Conservation (phyloP, 2,113 vertebrate species). For the Carassius auratus region DNA sequence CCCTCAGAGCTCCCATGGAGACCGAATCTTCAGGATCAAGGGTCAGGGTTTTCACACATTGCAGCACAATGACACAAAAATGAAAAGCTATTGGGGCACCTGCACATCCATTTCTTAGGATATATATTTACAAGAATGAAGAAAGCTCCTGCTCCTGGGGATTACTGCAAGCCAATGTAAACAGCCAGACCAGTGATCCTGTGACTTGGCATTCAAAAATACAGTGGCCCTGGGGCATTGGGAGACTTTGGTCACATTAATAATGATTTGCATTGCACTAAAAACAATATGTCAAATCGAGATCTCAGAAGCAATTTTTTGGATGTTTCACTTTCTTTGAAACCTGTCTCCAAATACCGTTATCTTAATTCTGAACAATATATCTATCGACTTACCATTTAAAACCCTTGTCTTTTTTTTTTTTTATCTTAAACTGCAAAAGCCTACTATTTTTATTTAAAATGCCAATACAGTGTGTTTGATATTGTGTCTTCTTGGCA, state of each 20-base stretch:
- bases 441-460: background rate
- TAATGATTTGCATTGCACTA: background rate
- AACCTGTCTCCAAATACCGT: background rate
- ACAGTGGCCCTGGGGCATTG: background rate
- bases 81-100: background rate
- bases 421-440: background rate
- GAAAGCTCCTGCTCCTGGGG: background rate
- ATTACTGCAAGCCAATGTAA: background rate
- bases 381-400: background rate
- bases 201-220: background rate
- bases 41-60: constrained; percentile 23
- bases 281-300: background rate
- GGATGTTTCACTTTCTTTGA: background rate
- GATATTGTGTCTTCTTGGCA: background rate
- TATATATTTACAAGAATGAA: background rate
- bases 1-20: constrained; percentile 48
- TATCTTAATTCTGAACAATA: background rate
- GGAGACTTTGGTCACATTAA: background rate
- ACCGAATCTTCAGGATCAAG: constrained; percentile 39
- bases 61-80: background rate
- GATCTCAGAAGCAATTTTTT: background rate
- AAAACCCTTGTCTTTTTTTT: background rate
- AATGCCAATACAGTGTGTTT: background rate
- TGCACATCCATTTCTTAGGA: background rate
- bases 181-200: background rate